Base-by-base conservation (phyloP, 2,888 invertebrate genomes). In the Tenthredo notha region DNA sequence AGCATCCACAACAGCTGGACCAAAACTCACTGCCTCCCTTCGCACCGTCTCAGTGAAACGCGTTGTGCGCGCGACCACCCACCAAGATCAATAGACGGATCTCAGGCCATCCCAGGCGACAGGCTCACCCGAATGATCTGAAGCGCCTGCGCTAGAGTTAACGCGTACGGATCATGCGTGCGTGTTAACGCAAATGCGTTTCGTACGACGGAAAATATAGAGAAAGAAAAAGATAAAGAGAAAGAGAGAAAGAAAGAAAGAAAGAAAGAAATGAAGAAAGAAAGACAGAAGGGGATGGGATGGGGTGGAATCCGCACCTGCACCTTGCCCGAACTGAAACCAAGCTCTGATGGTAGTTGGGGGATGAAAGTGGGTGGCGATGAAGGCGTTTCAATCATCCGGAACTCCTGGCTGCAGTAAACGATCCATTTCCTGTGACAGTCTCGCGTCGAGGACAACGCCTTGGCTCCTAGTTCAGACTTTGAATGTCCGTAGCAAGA, bases 31-130 rank as follows among this genome's bases (percentile, higher is more conserved):
- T 78, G 40, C 83, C 72, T n/a, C 84, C 65, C 74, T 85, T 33
- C 43, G 37, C 61, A n/a, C 18, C 67, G 78, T 80, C 84, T 85
- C 85, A 83, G 84, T 80, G 65, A 72, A 85, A 88, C 88, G 87
- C 85, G 86, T 89, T 86, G 86, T 88, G 87, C 88, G 86, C 85
- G 86, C 86, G 85, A 43, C 85, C 77, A 18, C 83, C 84, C 67
- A 89, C 92, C 92, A 91, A 92, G 92, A 92, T 92, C 92, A 92
- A 92, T 92, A 92, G 92, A 89, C 89, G 89, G 90, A 88, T 89
- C 91, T 89, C 90, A 89, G 90, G 88, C 90, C 90, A 90, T 91
- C 91, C 91, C 91, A 90, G 90, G 91, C 91, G 90, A 91, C 91
- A 90, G 89, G 83, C 77, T 84, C 84, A 54, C 50, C 84, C 47